Base-by-base conservation (phyloP, 2,797 vertebrate species). In the Australoheros facetus region DNA sequence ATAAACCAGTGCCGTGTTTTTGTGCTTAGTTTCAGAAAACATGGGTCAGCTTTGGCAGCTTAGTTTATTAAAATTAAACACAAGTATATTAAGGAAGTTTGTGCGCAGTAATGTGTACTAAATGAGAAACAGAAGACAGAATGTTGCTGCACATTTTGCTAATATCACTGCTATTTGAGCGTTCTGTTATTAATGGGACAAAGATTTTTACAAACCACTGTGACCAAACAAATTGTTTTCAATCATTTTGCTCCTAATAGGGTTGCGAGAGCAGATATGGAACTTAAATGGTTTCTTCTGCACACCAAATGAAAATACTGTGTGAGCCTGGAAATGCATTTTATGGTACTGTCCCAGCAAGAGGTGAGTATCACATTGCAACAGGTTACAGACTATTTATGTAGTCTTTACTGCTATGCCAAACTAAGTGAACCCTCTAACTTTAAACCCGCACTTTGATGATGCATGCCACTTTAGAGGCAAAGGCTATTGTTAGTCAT, bases 141-240 rank as follows among this genome's bases (percentile, higher is more conserved):
- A 57, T 48, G 3, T 56, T 42, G 72, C 59, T 8, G 55, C 87
- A 87, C 64, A 51, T 91, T 85, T 82, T 82, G 80, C 74, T 73
- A 56, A 82, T 90, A 80, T 77, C 56, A 14, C 70, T 28, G 48
- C 54, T 5, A 60, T 71, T 57, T 30, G 59, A 37, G 54, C 21
- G 32, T 77, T 78, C 56, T 79, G 77, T 79, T 80, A 70, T 85
- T 83, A 80, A 83, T 83, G 4, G 78, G 16, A 56, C 30, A 11
- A 60, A 80, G 85, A 82, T 80, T 66, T 10, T 45, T 66, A 83
- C 79, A 77, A 28, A 91, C 91, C 85, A 37, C 91, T 84, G 87
- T 93, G 92, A 92, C 90, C 88, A 92, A 94, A 93, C 88, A 84
- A 94, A 91, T 84, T 78, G 83, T 90, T 91, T 90, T 91, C 87